Evolutionary conservation across 2,113 vertebrate genomes (phyloP).

Genomic region (Symphodus melops): DNA sequence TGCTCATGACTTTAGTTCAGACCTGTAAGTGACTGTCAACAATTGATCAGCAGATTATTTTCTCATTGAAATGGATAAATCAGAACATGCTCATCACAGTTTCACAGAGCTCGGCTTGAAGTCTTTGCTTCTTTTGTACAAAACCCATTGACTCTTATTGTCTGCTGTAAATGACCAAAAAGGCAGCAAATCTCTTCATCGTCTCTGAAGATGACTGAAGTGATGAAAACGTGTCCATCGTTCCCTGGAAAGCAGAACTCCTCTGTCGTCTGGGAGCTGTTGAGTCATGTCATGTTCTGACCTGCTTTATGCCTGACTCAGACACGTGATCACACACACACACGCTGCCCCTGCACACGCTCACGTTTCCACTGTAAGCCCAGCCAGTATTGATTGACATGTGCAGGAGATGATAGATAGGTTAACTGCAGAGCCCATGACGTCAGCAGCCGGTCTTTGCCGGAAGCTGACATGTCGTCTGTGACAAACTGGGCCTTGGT

Average conservation of each 20-base stretch:
- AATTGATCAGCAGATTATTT: too few relatives aligned
- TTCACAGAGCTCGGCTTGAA: too few relatives aligned
- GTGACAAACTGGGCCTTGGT: constrained; percentile 30
- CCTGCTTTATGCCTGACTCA: not conserved
- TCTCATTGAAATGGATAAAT: too few relatives aligned
- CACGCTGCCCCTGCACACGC: constrained; percentile 9
- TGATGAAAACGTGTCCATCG: too few relatives aligned
- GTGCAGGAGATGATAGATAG: constrained; percentile 10
- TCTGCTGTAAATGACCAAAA: too few relatives aligned
- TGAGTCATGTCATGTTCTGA: not conserved
- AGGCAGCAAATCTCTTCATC: too few relatives aligned
- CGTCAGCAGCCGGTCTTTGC: constrained; percentile 14
- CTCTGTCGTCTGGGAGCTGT: not conserved
- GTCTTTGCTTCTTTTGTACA: too few relatives aligned
- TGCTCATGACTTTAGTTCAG: not conserved
- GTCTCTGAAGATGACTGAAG: too few relatives aligned
- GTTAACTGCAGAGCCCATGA: constrained; percentile 45
- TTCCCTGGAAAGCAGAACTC: constrained; percentile 12
- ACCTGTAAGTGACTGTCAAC: too few relatives aligned
- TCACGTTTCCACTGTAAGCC: constrained; percentile 49
- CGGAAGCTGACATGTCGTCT: constrained; percentile 48
- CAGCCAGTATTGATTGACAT: constrained; percentile 34
- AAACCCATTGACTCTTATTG: too few relatives aligned
- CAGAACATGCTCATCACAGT: too few relatives aligned
- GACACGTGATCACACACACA: constrained; percentile 21